Evolutionary conservation across 2,888 invertebrate genomes (phyloP).

Genomic region (Luffia ferchaultella): DNA sequence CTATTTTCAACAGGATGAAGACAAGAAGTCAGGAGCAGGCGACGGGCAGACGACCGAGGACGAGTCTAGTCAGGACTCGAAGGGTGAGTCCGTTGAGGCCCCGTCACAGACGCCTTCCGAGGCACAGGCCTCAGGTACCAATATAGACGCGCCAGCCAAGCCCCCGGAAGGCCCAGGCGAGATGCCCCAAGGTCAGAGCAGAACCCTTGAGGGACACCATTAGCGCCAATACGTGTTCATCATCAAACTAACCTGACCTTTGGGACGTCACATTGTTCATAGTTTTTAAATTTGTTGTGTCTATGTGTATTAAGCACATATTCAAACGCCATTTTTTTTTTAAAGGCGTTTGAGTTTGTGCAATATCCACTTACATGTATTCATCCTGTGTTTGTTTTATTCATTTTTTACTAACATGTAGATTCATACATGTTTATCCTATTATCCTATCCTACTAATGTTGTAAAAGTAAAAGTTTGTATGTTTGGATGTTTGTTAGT

Average conservation of each 20-base stretch:
- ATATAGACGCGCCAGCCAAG: conserved; percentile 21
- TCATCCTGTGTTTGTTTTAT: too few relatives aligned
- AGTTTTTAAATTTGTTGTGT: background rate
- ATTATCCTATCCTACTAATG: too few relatives aligned
- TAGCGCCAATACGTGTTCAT: conserved; percentile 34
- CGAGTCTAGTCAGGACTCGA: conserved; percentile 62
- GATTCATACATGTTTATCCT: too few relatives aligned
- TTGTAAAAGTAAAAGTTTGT: too few relatives aligned
- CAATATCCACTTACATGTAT: too few relatives aligned
- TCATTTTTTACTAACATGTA: too few relatives aligned
- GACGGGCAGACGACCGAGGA: conserved; percentile 60
- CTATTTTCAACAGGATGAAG: conserved; percentile 56
- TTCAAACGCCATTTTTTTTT: background rate
- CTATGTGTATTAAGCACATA: background rate
- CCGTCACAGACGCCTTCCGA: conserved; percentile 24
- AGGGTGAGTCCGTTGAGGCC: conserved; percentile 44
- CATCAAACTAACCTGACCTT: conserved; percentile 43
- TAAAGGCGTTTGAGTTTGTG: too few relatives aligned
- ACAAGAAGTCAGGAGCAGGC: conserved; percentile 54
- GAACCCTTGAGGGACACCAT: background rate
- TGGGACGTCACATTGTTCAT: conserved; percentile 21
- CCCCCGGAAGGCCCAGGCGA: background rate
- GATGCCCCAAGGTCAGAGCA: conserved; percentile 17
- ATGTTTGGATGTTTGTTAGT: too few relatives aligned
- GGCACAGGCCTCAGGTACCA: conserved; percentile 50